phyloP scores from a whole-genome alignment of 2,888 invertebrate species.

The Sialis lutaria region DNA sequence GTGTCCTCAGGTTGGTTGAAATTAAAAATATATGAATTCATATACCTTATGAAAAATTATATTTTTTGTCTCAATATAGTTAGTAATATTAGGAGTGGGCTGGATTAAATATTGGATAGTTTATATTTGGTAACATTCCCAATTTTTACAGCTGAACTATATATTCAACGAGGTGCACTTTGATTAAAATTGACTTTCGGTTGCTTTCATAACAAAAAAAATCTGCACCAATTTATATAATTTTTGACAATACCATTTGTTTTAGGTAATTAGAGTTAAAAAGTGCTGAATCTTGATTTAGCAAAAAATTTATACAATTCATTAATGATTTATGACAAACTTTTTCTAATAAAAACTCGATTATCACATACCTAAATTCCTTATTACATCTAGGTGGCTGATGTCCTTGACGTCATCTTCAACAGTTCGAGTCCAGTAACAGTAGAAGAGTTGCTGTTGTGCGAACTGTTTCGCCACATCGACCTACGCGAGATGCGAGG shows the following conservation, averaged over 20 bases:
- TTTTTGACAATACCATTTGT: too few relatives aligned
- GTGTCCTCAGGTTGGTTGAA: conserved; percentile 44
- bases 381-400: conserved; percentile 23
- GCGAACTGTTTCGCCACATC: conserved; percentile 75
- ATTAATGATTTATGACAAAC: too few relatives aligned
- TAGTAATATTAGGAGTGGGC: too few relatives aligned
- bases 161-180: too few relatives aligned
- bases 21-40: conserved; percentile 10
- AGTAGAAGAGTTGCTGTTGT: conserved; percentile 62
- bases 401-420: conserved; percentile 63
- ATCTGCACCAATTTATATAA: too few relatives aligned
- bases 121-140: background rate
- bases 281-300: too few relatives aligned
- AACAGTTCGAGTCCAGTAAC: conserved; percentile 41
- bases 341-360: background rate
- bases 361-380: conserved; percentile 26
- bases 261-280: too few relatives aligned
- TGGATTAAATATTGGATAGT: too few relatives aligned
- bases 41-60: background rate
- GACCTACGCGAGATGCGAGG: conserved; percentile 78
- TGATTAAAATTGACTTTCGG: too few relatives aligned
- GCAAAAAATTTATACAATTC: too few relatives aligned
- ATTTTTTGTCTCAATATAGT: background rate
- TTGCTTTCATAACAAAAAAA: too few relatives aligned
- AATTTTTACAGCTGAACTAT: background rate